Evolutionary conservation across 1,140 invertebrate genomes (phyloP).

Genomic region (Lineus longissimus): DNA sequence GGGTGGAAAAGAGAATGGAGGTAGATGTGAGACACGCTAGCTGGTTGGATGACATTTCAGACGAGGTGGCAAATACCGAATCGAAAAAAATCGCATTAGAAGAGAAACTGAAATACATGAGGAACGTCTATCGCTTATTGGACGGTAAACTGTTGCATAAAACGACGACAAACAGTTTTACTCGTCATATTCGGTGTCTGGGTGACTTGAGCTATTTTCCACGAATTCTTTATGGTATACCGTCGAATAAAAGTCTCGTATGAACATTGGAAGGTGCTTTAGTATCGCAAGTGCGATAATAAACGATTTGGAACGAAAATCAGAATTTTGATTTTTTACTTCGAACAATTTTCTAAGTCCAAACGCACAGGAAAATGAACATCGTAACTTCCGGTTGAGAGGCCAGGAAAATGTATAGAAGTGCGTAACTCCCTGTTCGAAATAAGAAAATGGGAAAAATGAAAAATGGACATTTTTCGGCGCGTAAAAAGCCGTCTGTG

Average conservation of each 20-base stretch:
- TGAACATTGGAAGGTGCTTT: not conserved
- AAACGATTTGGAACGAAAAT: not conserved
- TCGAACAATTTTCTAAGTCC: not conserved
- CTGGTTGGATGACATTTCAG: conserved; percentile 1
- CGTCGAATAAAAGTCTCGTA: conserved; percentile 2
- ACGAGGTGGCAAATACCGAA: not conserved
- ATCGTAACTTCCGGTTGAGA: not conserved
- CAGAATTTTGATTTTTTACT: not conserved
- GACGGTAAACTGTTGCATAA: conserved; percentile 5
- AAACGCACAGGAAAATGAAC: not conserved
- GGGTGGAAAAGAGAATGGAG: not conserved
- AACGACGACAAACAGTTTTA: conserved; percentile 5
- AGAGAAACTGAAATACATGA: conserved; percentile 3
- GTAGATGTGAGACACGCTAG: not conserved
- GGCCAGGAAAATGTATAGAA: not conserved
- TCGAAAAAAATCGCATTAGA: conserved; percentile 5
- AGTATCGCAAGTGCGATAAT: not conserved
- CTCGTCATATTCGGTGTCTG: conserved; percentile 7
- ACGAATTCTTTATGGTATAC: not conserved
- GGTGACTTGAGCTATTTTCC: conserved; percentile 3
- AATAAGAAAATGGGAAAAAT: conserved; percentile 2
- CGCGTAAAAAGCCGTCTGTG: conserved; percentile 1
- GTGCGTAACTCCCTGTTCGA: not conserved
- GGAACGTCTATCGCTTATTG: conserved; percentile 5
- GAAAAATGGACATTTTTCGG: not conserved